phyloP scores from a whole-genome alignment of 2,113 vertebrate genomes.

The Coregonus clupeaformis region DNA sequence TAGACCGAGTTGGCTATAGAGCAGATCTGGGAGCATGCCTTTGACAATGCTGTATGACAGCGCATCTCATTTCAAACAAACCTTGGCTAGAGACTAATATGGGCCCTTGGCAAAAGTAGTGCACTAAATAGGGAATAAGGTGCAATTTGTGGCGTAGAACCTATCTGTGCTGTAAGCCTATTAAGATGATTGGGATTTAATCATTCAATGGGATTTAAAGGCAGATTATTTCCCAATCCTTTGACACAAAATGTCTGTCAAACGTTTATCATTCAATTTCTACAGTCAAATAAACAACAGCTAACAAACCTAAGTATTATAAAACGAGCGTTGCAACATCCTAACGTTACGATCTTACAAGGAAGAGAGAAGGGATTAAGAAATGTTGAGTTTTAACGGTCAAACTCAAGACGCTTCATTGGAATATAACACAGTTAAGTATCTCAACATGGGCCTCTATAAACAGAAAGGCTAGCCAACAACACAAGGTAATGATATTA shows the following conservation, averaged over 20 bases:
- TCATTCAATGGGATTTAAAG: conserved; percentile 1
- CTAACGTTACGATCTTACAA: not conserved
- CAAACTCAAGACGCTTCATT: not conserved
- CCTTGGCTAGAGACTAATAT: no score
- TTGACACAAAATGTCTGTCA: not conserved
- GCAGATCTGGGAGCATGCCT: not conserved
- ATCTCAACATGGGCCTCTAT: not conserved
- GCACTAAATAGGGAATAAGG: no score
- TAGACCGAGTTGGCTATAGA: no score
- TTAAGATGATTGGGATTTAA: not conserved
- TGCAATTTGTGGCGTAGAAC: no score
- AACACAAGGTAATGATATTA: conserved; percentile 16
- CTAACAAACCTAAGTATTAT: not conserved
- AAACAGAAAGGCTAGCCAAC: not conserved
- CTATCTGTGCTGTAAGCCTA: not conserved
- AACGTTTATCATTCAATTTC: not conserved
- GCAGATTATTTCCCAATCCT: conserved; percentile 13
- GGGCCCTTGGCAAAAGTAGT: no score
- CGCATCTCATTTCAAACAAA: not conserved
- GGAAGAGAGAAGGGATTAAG: not conserved
- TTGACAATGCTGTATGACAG: not conserved
- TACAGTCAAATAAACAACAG: not conserved
- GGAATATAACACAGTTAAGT: not conserved
- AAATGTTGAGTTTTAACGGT: not conserved
- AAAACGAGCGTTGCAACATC: not conserved